These are phyloP conservation scores for Xyrauchen texanus DNA, from an alignment of 2,113 vertebrate species.

Conservation along the genomic window DNA sequence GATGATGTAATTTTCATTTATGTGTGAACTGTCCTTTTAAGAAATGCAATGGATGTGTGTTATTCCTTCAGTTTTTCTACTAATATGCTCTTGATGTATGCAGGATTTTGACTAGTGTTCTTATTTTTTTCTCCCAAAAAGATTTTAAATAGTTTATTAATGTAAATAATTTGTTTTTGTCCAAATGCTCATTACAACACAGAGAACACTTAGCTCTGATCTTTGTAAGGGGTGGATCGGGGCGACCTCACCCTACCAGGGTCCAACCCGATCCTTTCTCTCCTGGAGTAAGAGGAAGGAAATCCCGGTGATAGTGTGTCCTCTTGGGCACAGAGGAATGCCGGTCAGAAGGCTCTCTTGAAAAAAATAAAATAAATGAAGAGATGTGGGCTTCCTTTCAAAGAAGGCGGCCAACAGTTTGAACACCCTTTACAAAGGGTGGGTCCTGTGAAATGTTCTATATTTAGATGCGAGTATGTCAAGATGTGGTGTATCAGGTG, in stretches of 20 bases:
- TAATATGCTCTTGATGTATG: no score
- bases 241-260: constrained; percentile 32
- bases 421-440: not conserved
- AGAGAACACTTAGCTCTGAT: constrained; percentile 7
- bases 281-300: constrained; percentile 53
- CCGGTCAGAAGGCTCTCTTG: constrained; percentile 46
- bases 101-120: no score
- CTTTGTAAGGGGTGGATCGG: constrained; percentile 11
- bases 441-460: not conserved
- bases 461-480: not conserved
- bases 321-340: constrained; percentile 58
- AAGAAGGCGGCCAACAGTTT: not conserved
- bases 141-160: no score
- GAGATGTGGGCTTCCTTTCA: constrained; percentile 29
- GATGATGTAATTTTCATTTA: no score
- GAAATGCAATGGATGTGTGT: no score
- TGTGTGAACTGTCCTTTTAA: no score
- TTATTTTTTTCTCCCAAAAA: no score
- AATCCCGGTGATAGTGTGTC: constrained; percentile 53
- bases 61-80: no score
- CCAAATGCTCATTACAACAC: no score
- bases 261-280: constrained; percentile 36
- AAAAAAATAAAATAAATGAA: constrained; percentile 42
- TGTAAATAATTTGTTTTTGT: no score
- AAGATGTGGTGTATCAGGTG: not conserved